Base-by-base conservation (phyloP, 30 jellyfish, hydroid and myxozoan species). In the Mastigias papua region DNA sequence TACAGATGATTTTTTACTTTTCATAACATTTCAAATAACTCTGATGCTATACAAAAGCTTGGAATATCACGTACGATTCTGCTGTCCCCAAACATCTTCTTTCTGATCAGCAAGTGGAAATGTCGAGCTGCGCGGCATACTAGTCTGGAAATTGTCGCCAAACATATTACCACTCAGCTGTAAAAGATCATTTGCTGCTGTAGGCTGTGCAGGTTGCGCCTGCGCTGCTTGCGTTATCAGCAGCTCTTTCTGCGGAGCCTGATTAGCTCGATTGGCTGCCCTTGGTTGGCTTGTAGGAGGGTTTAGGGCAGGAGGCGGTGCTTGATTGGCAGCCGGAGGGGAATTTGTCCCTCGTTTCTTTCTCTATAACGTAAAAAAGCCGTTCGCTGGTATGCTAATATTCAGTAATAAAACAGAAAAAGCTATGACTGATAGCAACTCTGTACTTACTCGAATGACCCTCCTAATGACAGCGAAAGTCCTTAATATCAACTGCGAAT, bases 171-270 rank as follows among this genome's bases (percentile, higher is more conserved):
- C 46, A 34, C 32, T 76, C 57, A 84, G 73, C 71, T 77, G 93
- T 62, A 91, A 35, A 15, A 91, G 84, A 73, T 91, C 98, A 54
- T 76, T 48, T 0, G 95, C 82, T 13, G 89, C 96, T 6, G 93
- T 33, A 2, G 95, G 28, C 78, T 76, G 78, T 67, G 82, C 87
- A 34, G 95, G 84, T 29, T 83, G 60, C 7, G 78, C 86, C 87
- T 80, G 80, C 10, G 87, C 90, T 0, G 91, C 85, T 58, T 78
- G 89, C 3, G 61, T 51, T 57, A 70, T 76, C 28, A 73, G 84
- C 13, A 57, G 92, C 69, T 61, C 89, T 37, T 29, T 23, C 34
- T 57, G 91, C 2, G 81, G 50, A 13, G 30, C 72, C 31, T 48
- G 86, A 9, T 77, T 63, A 8, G 80, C 68, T 22, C 86, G 54